Percentiles rank a stretch among this genome's conserved stretches.
Evolutionary conservation across 2,113 vertebrate species (phyloP).

Genomic region (Cardinalis cardinalis): DNA sequence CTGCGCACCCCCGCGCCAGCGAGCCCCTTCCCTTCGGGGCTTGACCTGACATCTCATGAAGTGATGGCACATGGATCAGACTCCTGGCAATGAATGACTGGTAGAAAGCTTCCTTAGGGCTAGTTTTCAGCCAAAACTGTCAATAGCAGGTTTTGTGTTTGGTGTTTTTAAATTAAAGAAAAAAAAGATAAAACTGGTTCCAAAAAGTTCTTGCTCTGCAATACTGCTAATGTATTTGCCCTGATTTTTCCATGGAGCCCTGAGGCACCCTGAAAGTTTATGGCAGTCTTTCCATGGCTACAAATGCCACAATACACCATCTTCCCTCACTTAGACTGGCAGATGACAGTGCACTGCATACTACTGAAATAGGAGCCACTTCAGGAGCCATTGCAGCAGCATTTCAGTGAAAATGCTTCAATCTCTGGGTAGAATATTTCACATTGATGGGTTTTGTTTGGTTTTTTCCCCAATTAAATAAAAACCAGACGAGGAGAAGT

Average conservation of each 20-base stretch:
- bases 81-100: slow-evolving; percentile 41
- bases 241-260: not conserved
- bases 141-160: not conserved
- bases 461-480: not conserved
- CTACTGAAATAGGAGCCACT: not conserved
- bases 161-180: not conserved
- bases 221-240: not conserved
- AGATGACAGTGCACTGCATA: not conserved
- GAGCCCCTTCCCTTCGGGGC: not conserved
- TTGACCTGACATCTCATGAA: not conserved
- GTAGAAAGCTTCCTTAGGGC: slow-evolving; percentile 21
- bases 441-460: not conserved
- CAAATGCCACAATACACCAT: not conserved
- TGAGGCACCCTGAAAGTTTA: not conserved
- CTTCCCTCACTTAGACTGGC: not conserved
- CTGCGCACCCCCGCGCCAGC: accelerated
- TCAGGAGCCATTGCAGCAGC: not conserved
- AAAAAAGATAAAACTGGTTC: not conserved
- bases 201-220: not conserved
- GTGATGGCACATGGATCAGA: slow-evolving; percentile 27
- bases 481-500: not conserved
- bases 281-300: not conserved
- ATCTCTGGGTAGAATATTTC: not conserved
- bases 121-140: not conserved
- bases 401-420: not conserved